Base-by-base conservation (phyloP, 2,113 vertebrate species). In the Plotosus lineatus region DNA sequence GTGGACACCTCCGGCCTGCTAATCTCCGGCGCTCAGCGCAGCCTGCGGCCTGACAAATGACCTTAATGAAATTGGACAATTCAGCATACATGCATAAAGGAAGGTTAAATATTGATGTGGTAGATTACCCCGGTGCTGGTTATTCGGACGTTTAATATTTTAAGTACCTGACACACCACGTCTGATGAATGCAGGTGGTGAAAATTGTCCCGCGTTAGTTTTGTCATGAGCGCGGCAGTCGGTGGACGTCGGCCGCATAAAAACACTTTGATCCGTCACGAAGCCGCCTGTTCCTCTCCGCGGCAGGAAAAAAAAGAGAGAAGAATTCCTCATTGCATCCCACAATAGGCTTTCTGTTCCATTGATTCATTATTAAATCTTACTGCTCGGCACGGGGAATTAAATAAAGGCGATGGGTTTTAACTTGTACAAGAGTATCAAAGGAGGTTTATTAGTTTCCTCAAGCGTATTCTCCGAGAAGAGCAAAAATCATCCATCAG, bases 61-160 rank as follows among this genome's bases (percentile, higher is more conserved):
- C 93, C 95, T 94, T 97, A 99, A 98, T 98, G 96, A 97, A 97
- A 96, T 96, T 95, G 95, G 97, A 98, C 97, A 98, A 95, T 94
- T 94, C 94, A 93, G 96, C 96, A 97, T 96, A 96, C 94, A 97
- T 95, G 95, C 96, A 97, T 97, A 97, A 97, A 95, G 96, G 94
- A 93, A 90, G 92, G 95, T 98, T 96, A 98, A 98, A 98, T 99
- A 98, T 98, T 98, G 96, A 98, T 98, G 95, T 90, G 88, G 92
- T 93, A 96, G 90, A 93, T 92, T 94, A 94, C 93, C 91, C 91
- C 90, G 94, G 93, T 93, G 93, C 92, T 94, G 95, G 93, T 95
- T 94, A 96, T 94, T 96, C 95, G 94, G 94, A 95, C 95, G 94
- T 97, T 97, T 96, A 98, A 94, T 93, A 97, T 97, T 94, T 97